phyloP scores from a whole-genome alignment of 23 tunicate genomes.

The Trididemnum nubilum region DNA sequence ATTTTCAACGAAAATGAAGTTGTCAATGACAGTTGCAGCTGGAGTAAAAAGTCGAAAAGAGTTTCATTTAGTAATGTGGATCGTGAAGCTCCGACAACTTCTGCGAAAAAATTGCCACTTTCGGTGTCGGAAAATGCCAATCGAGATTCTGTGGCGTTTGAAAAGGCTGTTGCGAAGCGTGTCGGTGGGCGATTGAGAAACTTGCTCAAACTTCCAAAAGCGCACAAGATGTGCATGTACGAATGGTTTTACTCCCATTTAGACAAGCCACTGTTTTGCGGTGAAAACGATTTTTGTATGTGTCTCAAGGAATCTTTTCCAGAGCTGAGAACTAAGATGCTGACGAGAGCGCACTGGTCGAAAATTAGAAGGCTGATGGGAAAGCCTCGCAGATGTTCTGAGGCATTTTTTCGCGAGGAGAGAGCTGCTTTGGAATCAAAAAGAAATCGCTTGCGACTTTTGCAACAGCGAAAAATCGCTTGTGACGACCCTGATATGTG shows the following conservation, averaged over 20 bases:
- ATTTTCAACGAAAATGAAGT: constrained; percentile 75
- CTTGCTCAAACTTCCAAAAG: constrained; percentile 82
- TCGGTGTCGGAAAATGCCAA: neutral
- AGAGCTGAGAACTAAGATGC: constrained; percentile 36
- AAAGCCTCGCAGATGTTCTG: constrained; percentile 87
- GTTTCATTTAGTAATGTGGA: neutral
- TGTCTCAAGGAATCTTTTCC: constrained; percentile 95
- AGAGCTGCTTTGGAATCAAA: constrained; percentile 63
- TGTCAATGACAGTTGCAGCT: constrained; percentile 33
- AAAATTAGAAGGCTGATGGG: constrained; percentile 87
- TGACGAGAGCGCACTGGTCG: constrained; percentile 91
- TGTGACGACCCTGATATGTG: constrained; percentile 56
- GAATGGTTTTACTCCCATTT: constrained; percentile 96
- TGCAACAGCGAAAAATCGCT: constrained; percentile 78
- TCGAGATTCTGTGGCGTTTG: neutral
- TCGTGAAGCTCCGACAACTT: neutral
- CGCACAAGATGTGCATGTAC: constrained; percentile 92
- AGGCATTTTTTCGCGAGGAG: constrained; percentile 84
- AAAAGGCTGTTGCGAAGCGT: constrained; percentile 57
- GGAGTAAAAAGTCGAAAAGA: constrained; percentile 27
- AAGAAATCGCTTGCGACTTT: constrained; percentile 51
- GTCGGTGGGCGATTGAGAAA: constrained; percentile 73
- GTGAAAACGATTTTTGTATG: constrained; percentile 80
- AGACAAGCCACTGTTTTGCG: constrained; percentile 59
- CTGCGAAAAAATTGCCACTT: neutral